Conservation (phyloP, 2,113 vertebrate species). For the Syngnathoides biaculeatus region DNA sequence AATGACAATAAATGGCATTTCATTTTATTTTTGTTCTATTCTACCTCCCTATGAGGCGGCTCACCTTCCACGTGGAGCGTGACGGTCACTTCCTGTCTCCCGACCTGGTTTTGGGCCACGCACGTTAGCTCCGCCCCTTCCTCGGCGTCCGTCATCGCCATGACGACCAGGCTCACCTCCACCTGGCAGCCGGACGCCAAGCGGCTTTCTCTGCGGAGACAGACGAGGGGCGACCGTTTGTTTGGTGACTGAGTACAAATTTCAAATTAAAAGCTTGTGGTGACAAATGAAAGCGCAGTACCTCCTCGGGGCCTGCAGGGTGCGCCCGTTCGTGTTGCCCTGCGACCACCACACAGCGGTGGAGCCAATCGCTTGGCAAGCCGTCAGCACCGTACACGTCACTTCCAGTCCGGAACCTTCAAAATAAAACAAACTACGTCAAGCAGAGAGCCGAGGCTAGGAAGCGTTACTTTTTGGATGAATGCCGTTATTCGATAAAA, state of each 20-base stretch:
- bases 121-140: slow-evolving; percentile 77
- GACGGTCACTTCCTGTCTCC: slow-evolving; percentile 68
- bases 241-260: neutral
- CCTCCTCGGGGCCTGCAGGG: slow-evolving; percentile 51
- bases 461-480: too few species aligned
- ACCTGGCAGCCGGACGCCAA: slow-evolving; percentile 75
- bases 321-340: slow-evolving; percentile 45
- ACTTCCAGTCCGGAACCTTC: slow-evolving; percentile 65
- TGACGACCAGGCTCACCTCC: slow-evolving; percentile 76
- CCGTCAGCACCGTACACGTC: slow-evolving; percentile 56
- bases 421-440: neutral
- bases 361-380: slow-evolving; percentile 24
- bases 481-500: too few species aligned
- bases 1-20: too few species aligned
- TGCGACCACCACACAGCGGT: slow-evolving; percentile 68
- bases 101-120: slow-evolving; percentile 66
- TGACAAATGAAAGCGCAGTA: slow-evolving; percentile 18
- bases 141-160: slow-evolving; percentile 76
- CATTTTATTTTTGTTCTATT: too few species aligned
- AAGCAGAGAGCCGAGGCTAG: too few species aligned
- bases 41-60: neutral
- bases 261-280: neutral
- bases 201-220: slow-evolving; percentile 71
- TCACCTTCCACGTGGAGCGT: slow-evolving; percentile 80
- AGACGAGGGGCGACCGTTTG: neutral